Evolutionary conservation across 1,140 invertebrate genomes (phyloP), one percentile per base, ranked within the genome.

Genomic region (Megalonaias nervosa): DNA sequence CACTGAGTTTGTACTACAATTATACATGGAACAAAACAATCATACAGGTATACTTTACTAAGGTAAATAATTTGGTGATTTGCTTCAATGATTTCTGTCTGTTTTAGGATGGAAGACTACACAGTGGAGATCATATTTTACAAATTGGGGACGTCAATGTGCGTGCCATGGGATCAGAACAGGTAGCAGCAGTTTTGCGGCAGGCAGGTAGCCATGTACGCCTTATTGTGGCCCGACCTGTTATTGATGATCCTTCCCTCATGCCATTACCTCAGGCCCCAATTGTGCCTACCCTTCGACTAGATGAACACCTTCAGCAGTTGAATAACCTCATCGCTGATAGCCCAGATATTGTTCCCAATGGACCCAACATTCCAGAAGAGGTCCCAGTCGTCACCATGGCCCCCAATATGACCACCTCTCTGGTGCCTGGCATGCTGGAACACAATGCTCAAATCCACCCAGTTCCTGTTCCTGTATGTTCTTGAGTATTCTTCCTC

Each of bases 71-170:
- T 48, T 48, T 48, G 2, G 38, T 48, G 38, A 48, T 48, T 48
- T 48, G 38, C 6, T 0, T 48, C 38, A 48, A 9, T 9, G 38
- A 48, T 48, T 48, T 48, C 5, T 38, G 5, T 38, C 14, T 73
- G 21, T 80, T 84, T 31, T 93, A 96, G 92, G 96, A 98, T 91
- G 95, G 94, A 12, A 92, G 96, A 13, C 92, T 99, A 71, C 95
- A 96, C 88, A 95, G 96, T 89, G 97, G 97, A 17, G 97, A 99
- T 91, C 97, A 98, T 91, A 95, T 99, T 69, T 92, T 99, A 69
- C 97, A 98, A 92, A 97, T 98, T 80, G 96, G 96, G 13, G 96
- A 97, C 81, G 96, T 98, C 67, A 97, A 96, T 91, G 93, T 98
- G 73, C 93, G 96, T 65, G 88, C 97, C 9, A 96, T 98, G 93